Percentiles rank a stretch among this genome's conserved stretches.
Evolutionary conservation across 2,113 vertebrate species (phyloP).

Genomic region (Acinonyx jubatus): DNA sequence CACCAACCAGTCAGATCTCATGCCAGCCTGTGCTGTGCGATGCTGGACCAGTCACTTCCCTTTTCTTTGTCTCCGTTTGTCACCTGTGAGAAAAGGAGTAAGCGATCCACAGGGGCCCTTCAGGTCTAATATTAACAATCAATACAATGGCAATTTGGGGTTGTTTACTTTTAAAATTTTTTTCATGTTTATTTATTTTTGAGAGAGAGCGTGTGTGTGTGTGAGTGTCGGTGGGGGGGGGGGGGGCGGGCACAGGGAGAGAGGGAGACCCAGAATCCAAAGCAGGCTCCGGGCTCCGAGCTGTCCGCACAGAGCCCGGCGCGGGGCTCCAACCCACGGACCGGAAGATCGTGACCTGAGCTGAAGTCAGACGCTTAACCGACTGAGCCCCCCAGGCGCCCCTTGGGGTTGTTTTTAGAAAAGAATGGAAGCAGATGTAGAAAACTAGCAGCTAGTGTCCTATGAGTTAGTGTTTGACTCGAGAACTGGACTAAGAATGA

Average conservation of each 20-base stretch:
- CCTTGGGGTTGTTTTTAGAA: background rate
- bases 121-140: background rate
- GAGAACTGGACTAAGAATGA: background rate
- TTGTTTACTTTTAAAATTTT: background rate
- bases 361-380: too few species aligned
- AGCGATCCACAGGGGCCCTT: background rate
- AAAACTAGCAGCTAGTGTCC: background rate
- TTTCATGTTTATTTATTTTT: too few species aligned
- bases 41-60: background rate
- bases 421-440: background rate
- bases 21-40: background rate
- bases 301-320: too few species aligned
- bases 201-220: too few species aligned
- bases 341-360: too few species aligned
- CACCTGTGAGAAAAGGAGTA: background rate
- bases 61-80: conserved; percentile 9
- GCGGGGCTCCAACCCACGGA: too few species aligned
- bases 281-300: too few species aligned
- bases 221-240: too few species aligned
- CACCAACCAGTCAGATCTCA: background rate
- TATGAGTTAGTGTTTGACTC: conserved; percentile 19
- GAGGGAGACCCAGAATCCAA: too few species aligned
- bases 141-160: background rate
- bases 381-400: too few species aligned
- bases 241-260: too few species aligned